These are phyloP conservation scores for Brassicogethes aeneus DNA, from an alignment of 2,888 invertebrate genomes.

Conservation along the genomic window DNA sequence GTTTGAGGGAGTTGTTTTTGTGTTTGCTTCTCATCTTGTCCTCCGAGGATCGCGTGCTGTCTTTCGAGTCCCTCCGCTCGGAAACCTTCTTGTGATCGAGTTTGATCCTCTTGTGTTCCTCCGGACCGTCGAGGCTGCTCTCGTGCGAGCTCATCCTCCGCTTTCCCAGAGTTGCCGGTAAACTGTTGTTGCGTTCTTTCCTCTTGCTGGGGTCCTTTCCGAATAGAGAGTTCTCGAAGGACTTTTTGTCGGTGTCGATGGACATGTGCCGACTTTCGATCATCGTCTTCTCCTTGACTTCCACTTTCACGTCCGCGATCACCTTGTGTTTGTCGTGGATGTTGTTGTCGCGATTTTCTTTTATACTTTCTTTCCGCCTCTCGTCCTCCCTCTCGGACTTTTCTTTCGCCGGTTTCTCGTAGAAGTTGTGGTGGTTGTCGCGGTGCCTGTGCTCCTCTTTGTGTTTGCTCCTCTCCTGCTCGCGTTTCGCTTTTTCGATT, in stretches of 20 bases:
- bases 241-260: conserved; percentile 41
- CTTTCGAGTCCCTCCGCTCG: conserved; percentile 65
- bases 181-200: conserved; percentile 53
- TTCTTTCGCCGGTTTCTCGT: too few species aligned
- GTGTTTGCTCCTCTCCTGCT: conserved; percentile 30
- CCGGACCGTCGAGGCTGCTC: conserved; percentile 46
- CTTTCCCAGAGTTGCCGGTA: conserved; percentile 60
- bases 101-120: conserved; percentile 56
- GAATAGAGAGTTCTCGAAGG: conserved; percentile 20
- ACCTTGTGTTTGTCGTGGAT: conserved; percentile 44
- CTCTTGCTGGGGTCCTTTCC: conserved; percentile 38
- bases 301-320: conserved; percentile 15
- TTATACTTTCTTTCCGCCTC: conserved; percentile 39
- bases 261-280: conserved; percentile 41
- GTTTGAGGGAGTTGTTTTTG: conserved; percentile 50
- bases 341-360: conserved; percentile 45
- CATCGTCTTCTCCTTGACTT: conserved; percentile 24
- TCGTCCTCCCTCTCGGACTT: conserved; percentile 32
- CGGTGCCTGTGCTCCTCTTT: conserved; percentile 46
- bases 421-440: conserved; percentile 47
- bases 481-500: conserved; percentile 22
- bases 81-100: conserved; percentile 43
- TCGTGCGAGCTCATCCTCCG: conserved; percentile 74
- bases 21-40: conserved; percentile 44
- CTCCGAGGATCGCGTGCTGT: conserved; percentile 39